Percentiles rank a stretch among this genome's conserved stretches.
These are phyloP conservation scores for Zonitis immaculata DNA, from an alignment of 2,888 invertebrate species.

Conservation along the genomic window DNA sequence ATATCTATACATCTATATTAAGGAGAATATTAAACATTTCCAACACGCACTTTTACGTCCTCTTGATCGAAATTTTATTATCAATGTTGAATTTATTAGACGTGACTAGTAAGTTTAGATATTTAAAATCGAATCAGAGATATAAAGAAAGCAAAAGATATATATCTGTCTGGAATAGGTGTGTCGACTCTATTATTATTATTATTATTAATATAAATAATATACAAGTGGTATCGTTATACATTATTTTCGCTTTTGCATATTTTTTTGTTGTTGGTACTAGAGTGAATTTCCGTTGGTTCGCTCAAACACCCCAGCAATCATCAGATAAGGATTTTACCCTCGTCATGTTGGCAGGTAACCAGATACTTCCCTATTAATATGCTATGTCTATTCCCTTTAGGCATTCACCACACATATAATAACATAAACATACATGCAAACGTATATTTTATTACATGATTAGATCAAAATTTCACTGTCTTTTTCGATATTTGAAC, in stretches of 20 bases:
- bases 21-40: slow-evolving; percentile 17
- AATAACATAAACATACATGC: neutral
- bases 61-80: slow-evolving; percentile 10
- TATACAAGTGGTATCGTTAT: neutral
- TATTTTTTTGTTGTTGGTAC: neutral
- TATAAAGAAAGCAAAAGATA: neutral
- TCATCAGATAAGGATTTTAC: slow-evolving; percentile 22
- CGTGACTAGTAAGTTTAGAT: slow-evolving; percentile 1
- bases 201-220: too few species aligned
- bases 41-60: slow-evolving; percentile 14
- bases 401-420: slow-evolving; percentile 1
- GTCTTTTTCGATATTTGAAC: neutral
- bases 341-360: slow-evolving; percentile 23
- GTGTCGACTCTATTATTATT: neutral
- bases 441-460: neutral
- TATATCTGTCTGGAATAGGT: neutral
- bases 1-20: neutral
- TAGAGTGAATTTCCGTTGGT: neutral
- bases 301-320: slow-evolving; percentile 9
- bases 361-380: slow-evolving; percentile 22
- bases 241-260: neutral
- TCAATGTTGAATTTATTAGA: slow-evolving; percentile 15
- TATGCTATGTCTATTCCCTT: slow-evolving; percentile 10
- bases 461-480: neutral
- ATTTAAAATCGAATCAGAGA: neutral